Conservation (phyloP, 2,888 invertebrate genomes). For the Anarsia innoxiella region DNA sequence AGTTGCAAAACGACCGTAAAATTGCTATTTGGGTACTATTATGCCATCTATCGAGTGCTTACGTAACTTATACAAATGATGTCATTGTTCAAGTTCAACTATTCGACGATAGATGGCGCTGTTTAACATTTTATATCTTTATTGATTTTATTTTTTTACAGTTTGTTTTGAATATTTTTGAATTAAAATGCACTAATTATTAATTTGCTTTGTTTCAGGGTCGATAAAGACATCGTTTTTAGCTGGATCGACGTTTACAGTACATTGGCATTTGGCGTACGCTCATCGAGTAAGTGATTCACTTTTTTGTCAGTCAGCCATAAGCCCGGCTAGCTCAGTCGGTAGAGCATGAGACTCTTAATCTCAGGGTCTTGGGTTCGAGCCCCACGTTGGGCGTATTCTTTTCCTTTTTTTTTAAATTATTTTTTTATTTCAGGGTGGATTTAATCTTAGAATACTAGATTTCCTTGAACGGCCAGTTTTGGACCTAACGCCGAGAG, state of each 20-base stretch:
- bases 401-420: not conserved
- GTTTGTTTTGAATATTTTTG: no score
- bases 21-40: conserved; percentile 4
- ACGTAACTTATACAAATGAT: conserved; percentile 23
- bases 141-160: no score
- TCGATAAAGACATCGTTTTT: conserved; percentile 85
- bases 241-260: conserved; percentile 89
- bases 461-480: conserved; percentile 89
- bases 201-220: conserved; percentile 74
- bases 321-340: conserved; percentile 74
- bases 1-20: conserved; percentile 6
- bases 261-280: conserved; percentile 95
- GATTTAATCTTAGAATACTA: conserved; percentile 90
- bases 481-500: conserved; percentile 88
- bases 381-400: conserved; percentile 76
- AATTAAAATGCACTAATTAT: not conserved
- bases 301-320: conserved; percentile 22
- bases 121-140: not conserved
- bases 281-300: conserved; percentile 80
- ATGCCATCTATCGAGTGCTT: conserved; percentile 13
- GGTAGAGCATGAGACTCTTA: conserved; percentile 79
- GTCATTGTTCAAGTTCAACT: conserved; percentile 19
- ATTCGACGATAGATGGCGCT: conserved; percentile 32
- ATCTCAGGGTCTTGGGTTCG: conserved; percentile 80
- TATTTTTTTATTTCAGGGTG: conserved; percentile 80